Evolutionary conservation across 2,113 vertebrate genomes (phyloP).

Genomic region (Platysteira castanea): DNA sequence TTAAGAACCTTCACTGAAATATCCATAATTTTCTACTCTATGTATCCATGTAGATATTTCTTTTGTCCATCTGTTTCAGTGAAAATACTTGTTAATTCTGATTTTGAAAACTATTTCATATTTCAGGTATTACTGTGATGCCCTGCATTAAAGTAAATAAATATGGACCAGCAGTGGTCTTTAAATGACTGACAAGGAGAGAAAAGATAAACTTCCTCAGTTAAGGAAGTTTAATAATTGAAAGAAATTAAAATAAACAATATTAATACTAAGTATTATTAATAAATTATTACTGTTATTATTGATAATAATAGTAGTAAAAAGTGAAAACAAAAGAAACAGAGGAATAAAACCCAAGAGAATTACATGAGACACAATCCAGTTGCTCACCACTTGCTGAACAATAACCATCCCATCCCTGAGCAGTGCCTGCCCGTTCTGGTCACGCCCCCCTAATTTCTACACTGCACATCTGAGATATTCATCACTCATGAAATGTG

Average conservation of each 20-base stretch:
- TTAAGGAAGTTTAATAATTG: background rate
- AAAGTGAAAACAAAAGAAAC: background rate
- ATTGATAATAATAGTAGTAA: background rate
- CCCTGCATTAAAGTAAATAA: background rate
- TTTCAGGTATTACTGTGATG: background rate
- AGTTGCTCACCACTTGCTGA: background rate
- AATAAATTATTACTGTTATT: background rate
- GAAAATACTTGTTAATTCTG: background rate
- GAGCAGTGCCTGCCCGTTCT: rapidly evolving
- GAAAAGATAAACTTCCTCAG: background rate
- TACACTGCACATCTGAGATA: background rate
- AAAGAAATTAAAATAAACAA: background rate
- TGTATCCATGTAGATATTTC: background rate
- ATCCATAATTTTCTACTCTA: background rate
- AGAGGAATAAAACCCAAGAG: background rate
- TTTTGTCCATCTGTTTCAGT: background rate
- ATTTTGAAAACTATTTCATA: background rate
- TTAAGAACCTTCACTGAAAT: background rate
- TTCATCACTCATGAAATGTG: background rate
- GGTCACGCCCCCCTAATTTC: background rate
- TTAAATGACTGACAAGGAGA: background rate
- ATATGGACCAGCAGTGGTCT: background rate
- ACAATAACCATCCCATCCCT: background rate
- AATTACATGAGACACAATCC: background rate
- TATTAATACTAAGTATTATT: background rate